phyloP scores from a whole-genome alignment of 1,140 invertebrate species.

The Trichonephila clavata region DNA sequence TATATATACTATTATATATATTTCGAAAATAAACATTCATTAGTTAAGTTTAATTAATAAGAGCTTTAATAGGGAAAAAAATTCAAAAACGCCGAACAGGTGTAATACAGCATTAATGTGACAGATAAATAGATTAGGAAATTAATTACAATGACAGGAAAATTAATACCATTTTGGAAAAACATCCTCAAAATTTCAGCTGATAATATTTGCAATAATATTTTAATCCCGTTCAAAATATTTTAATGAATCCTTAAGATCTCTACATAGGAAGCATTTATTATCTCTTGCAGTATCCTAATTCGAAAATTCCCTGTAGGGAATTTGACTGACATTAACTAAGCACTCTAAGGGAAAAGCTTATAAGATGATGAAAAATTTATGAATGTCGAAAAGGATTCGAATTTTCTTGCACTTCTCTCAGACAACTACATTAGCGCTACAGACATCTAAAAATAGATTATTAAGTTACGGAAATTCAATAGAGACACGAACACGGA shows the following conservation, averaged over 20 bases:
- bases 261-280: neutral
- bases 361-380: neutral
- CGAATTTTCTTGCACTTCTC: neutral
- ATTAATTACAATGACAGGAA: no score
- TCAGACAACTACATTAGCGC: neutral
- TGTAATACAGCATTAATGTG: no score
- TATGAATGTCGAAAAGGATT: neutral
- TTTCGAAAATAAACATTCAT: no score
- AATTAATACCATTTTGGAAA: no score
- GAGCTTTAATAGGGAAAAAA: no score
- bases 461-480: neutral
- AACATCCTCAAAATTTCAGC: neutral
- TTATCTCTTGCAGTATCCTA: neutral
- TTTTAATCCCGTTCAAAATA: neutral
- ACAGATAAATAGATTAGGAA: no score
- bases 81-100: no score
- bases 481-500: neutral
- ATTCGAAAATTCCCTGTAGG: neutral
- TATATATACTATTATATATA: no score
- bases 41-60: no score
- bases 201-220: neutral
- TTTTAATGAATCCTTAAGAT: neutral
- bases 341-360: neutral
- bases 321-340: neutral
- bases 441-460: neutral